phyloP scores from a whole-genome alignment of 2,113 vertebrate species.

The Phoxinus phoxinus region DNA sequence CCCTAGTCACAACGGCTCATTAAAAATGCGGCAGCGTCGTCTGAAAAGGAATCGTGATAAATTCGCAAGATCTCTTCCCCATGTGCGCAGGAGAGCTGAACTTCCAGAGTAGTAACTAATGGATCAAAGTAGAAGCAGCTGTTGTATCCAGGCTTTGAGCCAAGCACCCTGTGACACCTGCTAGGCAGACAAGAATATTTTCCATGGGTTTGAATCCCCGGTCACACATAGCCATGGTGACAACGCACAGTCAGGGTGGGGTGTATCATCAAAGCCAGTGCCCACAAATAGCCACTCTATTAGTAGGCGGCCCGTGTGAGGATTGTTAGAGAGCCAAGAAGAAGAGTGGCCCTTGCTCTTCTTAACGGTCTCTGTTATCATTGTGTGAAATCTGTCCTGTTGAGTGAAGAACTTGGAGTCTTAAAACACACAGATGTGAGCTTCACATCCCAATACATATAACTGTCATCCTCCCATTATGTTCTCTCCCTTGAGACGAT shows the following conservation, averaged over 20 bases:
- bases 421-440: not conserved
- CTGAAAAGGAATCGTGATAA: not conserved
- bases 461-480: not conserved
- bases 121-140: constrained; percentile 52
- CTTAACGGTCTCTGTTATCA: not conserved
- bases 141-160: constrained; percentile 42
- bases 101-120: constrained; percentile 15
- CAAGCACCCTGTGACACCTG: constrained; percentile 53
- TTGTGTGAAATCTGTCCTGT: not conserved
- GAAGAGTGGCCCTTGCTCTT: not conserved
- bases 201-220: constrained; percentile 52
- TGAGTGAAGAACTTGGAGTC: not conserved
- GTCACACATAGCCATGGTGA: constrained; percentile 51
- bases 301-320: constrained; percentile 26
- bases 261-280: constrained; percentile 38
- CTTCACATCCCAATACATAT: not conserved
- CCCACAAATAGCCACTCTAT: constrained; percentile 51
- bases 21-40: not conserved
- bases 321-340: constrained; percentile 25
- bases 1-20: constrained; percentile 15
- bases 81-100: constrained; percentile 18
- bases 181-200: constrained; percentile 52
- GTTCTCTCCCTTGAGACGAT: not conserved
- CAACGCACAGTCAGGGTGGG: constrained; percentile 29
- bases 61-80: constrained; percentile 14